Base-by-base conservation (phyloP, 2,113 vertebrate species). In the Chionodraco myersi region DNA sequence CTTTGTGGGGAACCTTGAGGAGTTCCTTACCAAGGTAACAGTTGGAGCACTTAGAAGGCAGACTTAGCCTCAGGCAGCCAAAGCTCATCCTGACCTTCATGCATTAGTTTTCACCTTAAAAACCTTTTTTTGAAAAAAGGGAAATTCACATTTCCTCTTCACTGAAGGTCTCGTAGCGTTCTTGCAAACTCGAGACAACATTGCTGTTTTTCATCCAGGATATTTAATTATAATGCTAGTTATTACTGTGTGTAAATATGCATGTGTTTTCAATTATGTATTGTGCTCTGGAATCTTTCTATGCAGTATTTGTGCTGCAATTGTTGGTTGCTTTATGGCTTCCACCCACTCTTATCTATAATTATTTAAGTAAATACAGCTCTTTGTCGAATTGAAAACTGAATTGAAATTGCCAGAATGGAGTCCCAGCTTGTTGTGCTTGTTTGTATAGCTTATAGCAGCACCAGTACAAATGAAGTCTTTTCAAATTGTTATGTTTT, bases 1-100 rank as follows among this genome's bases (percentile, higher is more conserved):
- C 88, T 98, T 99, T 63, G 95, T 96, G 74, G 96, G 97, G 41
- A 96, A 94, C 71, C 95, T 98, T 95, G 97, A 99, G 87, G 97
- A 99, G 79, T 98, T 99, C 92, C 95, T 99, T 92, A 93, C 96
- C 80, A 99, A 99, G 97, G 98, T 99, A 95, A 77, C 54, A 36
- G 79, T 70, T 71, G 18, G 60, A 87, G 80, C 14, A 41, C 36
- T 60, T 60, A 60, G 44, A 75, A 85, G 59, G 71, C 82, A 86
- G 83, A 74, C 66, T 76, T 78, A 1, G 82, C 89, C 85, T 58
- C 72, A 66, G 87, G 88, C 86, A 51, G 51, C 14, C n/a, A 76
- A 62, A 21, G 60, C 75, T 84, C 82, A 57, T 80, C 54, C 67
- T 78, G 82, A 93, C 90, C 88, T 90, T 91, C 54, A 70, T 64